Conservation (phyloP, 53 echinoderm and acorn worm species). For the Paelopatides confundens region DNA sequence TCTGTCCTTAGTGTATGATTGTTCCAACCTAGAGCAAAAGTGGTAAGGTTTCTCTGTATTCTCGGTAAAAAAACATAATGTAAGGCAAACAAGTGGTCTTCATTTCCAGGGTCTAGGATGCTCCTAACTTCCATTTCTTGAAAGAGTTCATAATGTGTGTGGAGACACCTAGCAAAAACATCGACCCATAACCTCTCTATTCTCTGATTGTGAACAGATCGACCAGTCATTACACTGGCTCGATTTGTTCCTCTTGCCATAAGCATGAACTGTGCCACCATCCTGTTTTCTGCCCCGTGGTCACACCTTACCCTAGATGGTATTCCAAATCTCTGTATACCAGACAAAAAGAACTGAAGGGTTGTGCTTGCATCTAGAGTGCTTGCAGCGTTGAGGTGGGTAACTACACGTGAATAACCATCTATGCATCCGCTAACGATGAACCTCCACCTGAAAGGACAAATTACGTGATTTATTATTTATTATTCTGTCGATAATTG, state of each 20-base stretch:
- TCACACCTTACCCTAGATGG: constrained; percentile 24
- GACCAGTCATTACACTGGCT: constrained; percentile 2
- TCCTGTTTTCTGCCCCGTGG: constrained; percentile 18
- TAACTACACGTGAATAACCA: constrained; percentile 46
- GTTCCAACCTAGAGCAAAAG: background rate
- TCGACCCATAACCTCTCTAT: constrained; percentile 41
- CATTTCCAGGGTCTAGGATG: background rate
- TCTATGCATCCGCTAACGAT: constrained; percentile 52
- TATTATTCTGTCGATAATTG: no score
- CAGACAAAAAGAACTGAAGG: background rate
- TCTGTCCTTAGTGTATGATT: background rate
- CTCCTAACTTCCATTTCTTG: background rate
- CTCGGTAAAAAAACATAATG: background rate
- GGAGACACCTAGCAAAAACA: constrained; percentile 25
- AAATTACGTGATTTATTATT: no score
- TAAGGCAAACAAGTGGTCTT: background rate
- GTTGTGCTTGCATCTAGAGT: background rate
- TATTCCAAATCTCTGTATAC: background rate
- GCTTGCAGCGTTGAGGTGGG: constrained; percentile 8
- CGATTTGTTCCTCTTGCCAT: background rate
- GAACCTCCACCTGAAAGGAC: constrained; percentile 29
- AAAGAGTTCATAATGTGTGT: constrained; percentile 16
- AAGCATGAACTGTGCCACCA: background rate
- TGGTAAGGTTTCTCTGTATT: background rate
- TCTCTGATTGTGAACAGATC: constrained; percentile 32